These are phyloP conservation scores for Elephas maximus DNA, from an alignment of 2,113 vertebrate genomes.

Conservation along the genomic window DNA sequence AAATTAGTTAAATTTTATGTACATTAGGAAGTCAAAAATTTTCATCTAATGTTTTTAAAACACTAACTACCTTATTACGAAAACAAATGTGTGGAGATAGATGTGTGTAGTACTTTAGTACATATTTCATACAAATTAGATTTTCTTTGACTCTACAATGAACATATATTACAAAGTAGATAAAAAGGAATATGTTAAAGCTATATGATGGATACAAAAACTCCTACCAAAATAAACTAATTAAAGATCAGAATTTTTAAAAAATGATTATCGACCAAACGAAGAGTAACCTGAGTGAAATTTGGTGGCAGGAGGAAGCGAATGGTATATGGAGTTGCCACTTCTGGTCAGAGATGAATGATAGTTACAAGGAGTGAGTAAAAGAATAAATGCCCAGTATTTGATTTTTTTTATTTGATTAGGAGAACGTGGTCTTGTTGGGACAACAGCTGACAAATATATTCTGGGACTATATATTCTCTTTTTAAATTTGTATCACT, in stretches of 20 bases:
- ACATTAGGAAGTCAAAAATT: neutral
- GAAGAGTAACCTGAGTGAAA: neutral
- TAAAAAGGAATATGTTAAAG: neutral
- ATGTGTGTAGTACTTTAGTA: neutral
- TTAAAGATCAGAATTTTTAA: neutral
- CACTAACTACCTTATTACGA: neutral
- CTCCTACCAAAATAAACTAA: neutral
- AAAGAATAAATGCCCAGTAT: neutral
- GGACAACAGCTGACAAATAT: neutral
- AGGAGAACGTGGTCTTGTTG: neutral
- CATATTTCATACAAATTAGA: neutral
- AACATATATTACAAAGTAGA: neutral
- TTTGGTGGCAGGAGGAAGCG: neutral
- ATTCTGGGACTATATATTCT: neutral
- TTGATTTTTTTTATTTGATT: neutral
- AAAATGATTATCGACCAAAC: too few relatives aligned
- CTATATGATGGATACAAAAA: neutral
- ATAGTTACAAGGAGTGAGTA: neutral
- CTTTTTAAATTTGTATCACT: neutral
- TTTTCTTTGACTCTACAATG: neutral
- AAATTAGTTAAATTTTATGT: neutral
- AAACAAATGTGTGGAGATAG: neutral
- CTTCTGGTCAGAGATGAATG: neutral
- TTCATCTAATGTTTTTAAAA: neutral
- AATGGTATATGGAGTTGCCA: neutral